phyloP scores from a whole-genome alignment of 1,140 invertebrate species.

The Drosophila novamexicana region DNA sequence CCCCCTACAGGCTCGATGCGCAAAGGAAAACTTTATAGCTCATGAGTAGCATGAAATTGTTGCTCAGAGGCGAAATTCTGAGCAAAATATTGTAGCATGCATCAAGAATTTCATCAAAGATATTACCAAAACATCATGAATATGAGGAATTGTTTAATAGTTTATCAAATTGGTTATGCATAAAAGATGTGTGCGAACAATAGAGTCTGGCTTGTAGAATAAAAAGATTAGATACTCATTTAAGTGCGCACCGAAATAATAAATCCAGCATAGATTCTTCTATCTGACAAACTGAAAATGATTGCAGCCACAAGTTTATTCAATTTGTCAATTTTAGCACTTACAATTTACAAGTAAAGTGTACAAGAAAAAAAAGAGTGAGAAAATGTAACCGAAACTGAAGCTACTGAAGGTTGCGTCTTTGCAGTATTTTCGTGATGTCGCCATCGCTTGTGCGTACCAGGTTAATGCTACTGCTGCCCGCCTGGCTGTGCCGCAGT shows the following conservation, averaged over 20 bases:
- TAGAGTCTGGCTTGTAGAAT: no score
- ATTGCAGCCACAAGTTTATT: neutral
- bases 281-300: neutral
- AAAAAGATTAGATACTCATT: no score
- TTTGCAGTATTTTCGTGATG: slow-evolving; percentile 25
- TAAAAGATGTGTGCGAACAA: no score
- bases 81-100: neutral
- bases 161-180: no score
- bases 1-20: slow-evolving; percentile 4
- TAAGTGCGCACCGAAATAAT: no score
- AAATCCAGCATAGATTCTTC: no score
- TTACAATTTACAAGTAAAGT: neutral
- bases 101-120: neutral
- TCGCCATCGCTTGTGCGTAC: slow-evolving; percentile 10
- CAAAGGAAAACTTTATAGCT: slow-evolving; percentile 23
- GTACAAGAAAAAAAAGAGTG: neutral
- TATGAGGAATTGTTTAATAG: neutral
- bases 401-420: neutral
- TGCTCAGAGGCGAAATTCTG: neutral
- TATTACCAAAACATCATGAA: neutral
- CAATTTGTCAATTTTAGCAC: neutral
- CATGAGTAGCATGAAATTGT: slow-evolving; percentile 5
- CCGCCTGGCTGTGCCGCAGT: slow-evolving; percentile 30
- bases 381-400: neutral
- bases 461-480: slow-evolving; percentile 11